Base-by-base conservation (phyloP, 2,888 invertebrate genomes). In the Apodemia hepburni region DNA sequence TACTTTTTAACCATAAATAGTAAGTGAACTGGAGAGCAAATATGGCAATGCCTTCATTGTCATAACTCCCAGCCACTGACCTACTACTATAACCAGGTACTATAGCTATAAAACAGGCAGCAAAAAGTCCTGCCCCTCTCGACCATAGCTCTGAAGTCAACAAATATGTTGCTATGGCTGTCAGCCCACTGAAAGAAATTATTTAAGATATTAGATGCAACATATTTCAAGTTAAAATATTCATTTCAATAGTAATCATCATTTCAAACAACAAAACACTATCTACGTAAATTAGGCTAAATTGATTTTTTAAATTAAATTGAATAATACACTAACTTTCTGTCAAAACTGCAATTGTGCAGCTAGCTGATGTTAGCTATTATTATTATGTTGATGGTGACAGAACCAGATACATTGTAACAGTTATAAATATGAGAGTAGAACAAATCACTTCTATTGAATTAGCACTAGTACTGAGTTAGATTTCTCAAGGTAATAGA, bases 1-100 rank as follows among this genome's bases (percentile, higher is more conserved):
- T 96, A 63, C 99, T 96, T 82, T 98, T 98, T 60, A 99, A 96
- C 99, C 99, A 99, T 60, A 99, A 92, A 81, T 96, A 99, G 82
- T 99, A 99, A 1, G 99, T 99, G 81, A 99, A 97, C 92, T 99
- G 99, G 61, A 99, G 93, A 2, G 99, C 99, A 92, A 99, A 99
- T 75, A 99, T 99, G 61, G 99, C 99, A 80, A 99, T 99, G 69
- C 99, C 99, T 90, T 99, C 99, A 90, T 99, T 99, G 81, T 99
- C 99, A 82, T 99, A 99, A 76, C 99, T 99, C 33, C 99, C 99
- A 42, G 99, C 99, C 15, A 99, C 99, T 0, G 99, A 99, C 66
- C 99, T 94, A 78, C 98, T 99, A 72, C 99, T 99, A 87, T 99
- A 99, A 63, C 99, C 99, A 58, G 99, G 99, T 45, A 99, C 97